Conservation (phyloP, 1,140 invertebrate genomes). For the Rhysida immarginata region DNA sequence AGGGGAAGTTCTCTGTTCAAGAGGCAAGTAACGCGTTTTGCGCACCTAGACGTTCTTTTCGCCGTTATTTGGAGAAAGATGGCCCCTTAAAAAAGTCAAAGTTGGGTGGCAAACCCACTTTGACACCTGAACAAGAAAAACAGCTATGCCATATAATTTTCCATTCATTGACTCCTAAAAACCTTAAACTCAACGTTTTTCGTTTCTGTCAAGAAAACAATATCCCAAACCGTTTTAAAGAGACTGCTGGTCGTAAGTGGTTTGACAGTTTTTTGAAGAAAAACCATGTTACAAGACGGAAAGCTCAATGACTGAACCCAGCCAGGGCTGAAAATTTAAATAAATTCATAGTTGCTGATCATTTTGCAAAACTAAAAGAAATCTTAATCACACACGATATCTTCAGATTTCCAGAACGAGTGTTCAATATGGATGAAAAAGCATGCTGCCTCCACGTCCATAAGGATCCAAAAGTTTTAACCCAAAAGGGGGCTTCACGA, state of each 20-base stretch:
- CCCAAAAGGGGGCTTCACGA: conserved; percentile 24
- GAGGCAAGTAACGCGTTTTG: neutral
- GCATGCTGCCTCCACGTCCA: conserved; percentile 26
- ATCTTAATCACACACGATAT: conserved; percentile 20
- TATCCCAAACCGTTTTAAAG: neutral
- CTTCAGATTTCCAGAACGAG: conserved; percentile 19
- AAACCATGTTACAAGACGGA: conserved; percentile 14
- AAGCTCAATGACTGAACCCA: conserved; percentile 24
- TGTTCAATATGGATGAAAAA: conserved; percentile 32
- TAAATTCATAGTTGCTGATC: conserved; percentile 18
- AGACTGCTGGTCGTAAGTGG: conserved; percentile 20
- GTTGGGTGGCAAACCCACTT: neutral
- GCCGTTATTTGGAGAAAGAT: neutral
- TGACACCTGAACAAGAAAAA: neutral
- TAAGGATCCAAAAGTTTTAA: conserved; percentile 24
- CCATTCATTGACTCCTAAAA: neutral
- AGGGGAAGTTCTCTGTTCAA: neutral
- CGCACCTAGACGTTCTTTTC: neutral
- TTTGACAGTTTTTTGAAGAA: conserved; percentile 17
- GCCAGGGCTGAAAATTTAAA: conserved; percentile 25
- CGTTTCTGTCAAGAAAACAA: neutral
- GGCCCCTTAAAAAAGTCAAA: neutral
- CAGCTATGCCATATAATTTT: neutral
- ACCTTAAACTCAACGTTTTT: neutral
- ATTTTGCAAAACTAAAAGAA: conserved; percentile 18